These are phyloP conservation scores for Paramacrobiotus metropolitanus DNA, from an alignment of 1,140 invertebrate species.

Conservation along the genomic window DNA sequence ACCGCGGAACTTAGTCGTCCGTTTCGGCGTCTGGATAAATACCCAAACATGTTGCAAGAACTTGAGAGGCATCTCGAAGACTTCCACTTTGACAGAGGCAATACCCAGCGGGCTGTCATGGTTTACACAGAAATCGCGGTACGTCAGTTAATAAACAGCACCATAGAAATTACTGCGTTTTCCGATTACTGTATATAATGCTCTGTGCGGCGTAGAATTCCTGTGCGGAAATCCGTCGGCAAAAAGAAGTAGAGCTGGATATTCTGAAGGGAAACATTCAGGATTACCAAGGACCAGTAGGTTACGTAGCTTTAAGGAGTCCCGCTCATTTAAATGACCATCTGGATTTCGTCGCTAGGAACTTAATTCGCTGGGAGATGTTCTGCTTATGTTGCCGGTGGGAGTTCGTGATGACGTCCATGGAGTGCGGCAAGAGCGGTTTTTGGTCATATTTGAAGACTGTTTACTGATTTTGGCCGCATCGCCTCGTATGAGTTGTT, in stretches of 20 bases:
- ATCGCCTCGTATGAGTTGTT: conserved; percentile 69
- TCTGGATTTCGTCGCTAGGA: conserved; percentile 17
- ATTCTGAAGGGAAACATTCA: conserved; percentile 72
- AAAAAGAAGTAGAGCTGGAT: conserved; percentile 84
- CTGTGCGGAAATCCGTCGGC: conserved; percentile 58
- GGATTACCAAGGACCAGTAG: conserved; percentile 73
- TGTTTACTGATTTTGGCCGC: conserved; percentile 69
- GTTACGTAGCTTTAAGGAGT: conserved; percentile 9
- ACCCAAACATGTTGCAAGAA: conserved; percentile 61
- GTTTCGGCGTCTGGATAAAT: conserved; percentile 79
- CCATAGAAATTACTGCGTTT: conserved; percentile 7
- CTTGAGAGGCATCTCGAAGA: conserved; percentile 81
- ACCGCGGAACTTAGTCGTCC: conserved; percentile 79
- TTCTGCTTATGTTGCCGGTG: conserved; percentile 41
- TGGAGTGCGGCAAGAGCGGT: conserved; percentile 50
- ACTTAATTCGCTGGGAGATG: conserved; percentile 26
- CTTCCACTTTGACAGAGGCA: conserved; percentile 76
- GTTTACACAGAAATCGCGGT: conserved; percentile 86
- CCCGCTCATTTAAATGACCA: not conserved
- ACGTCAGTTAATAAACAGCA: conserved; percentile 23
- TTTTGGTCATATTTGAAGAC: conserved; percentile 69
- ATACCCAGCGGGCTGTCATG: conserved; percentile 71
- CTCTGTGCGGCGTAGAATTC: conserved; percentile 33
- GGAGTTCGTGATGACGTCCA: conserved; percentile 37
- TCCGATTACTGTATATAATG: conserved; percentile 6